Conservation (phyloP, 2,113 vertebrate genomes). For the Leucoraja erinaceus region DNA sequence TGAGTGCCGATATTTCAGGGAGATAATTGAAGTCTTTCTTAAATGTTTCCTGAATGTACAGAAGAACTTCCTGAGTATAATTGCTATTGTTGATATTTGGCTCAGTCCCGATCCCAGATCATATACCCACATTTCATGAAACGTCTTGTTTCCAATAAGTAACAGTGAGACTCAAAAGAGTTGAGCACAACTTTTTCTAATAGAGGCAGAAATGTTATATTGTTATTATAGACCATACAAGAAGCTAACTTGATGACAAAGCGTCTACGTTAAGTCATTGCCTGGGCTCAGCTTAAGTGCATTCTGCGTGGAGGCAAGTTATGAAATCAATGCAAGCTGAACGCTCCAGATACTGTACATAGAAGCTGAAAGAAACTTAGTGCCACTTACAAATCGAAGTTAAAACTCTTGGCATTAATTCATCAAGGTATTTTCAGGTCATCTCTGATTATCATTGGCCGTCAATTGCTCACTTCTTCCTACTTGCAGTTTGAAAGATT, state of each 20-base stretch:
- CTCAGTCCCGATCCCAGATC: neutral
- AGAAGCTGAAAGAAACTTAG: neutral
- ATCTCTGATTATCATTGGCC: neutral
- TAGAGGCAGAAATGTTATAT: neutral
- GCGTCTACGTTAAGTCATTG: neutral
- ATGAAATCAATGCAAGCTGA: neutral
- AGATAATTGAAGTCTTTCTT: constrained; percentile 3
- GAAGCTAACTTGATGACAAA: neutral
- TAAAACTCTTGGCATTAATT: neutral
- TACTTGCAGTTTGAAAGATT: neutral
- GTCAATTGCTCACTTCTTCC: neutral
- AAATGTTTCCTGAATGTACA: constrained; percentile 8
- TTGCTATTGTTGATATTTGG: neutral
- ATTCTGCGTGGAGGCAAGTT: neutral
- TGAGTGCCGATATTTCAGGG: neutral
- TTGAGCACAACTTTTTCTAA: neutral
- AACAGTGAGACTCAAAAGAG: neutral
- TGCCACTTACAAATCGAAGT: neutral
- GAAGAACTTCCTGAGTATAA: constrained; percentile 13
- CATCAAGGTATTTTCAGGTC: neutral
- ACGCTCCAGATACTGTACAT: neutral
- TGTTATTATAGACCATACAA: neutral
- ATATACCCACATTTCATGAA: neutral
- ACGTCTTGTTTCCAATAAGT: neutral
- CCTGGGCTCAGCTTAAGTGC: neutral